These are phyloP conservation scores for Toxotes jaculatrix DNA, from an alignment of 2,113 vertebrate genomes.

Conservation along the genomic window DNA sequence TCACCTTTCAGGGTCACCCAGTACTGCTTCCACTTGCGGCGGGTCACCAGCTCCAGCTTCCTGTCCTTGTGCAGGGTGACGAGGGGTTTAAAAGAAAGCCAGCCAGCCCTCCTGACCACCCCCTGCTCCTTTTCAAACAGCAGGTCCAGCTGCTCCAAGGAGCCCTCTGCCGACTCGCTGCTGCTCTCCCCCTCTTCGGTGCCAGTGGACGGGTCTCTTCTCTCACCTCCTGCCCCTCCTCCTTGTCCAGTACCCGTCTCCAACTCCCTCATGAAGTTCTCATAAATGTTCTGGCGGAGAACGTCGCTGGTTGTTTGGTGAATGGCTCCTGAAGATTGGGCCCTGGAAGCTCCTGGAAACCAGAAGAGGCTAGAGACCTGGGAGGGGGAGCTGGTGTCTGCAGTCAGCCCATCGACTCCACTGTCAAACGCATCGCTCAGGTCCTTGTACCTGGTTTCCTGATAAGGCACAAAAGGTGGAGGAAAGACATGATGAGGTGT, in stretches of 20 bases:
- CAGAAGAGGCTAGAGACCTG: slow-evolving; percentile 86
- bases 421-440: slow-evolving; percentile 90
- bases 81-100: slow-evolving; percentile 96
- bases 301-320: slow-evolving; percentile 84
- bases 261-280: slow-evolving; percentile 94
- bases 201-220: slow-evolving; percentile 75
- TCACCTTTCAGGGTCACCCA: slow-evolving; percentile 98
- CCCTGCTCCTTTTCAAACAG: slow-evolving; percentile 97
- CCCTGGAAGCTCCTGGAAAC: slow-evolving; percentile 87
- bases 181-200: slow-evolving; percentile 88
- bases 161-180: slow-evolving; percentile 90
- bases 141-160: slow-evolving; percentile 93
- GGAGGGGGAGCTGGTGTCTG: slow-evolving; percentile 85
- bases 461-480: slow-evolving; percentile 14
- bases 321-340: slow-evolving; percentile 86
- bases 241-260: slow-evolving; percentile 84
- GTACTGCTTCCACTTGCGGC: slow-evolving; percentile 96
- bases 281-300: slow-evolving; percentile 92
- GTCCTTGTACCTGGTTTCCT: slow-evolving; percentile 93
- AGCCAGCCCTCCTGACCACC: slow-evolving; percentile 94
- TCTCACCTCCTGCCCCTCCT: slow-evolving; percentile 45
- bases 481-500: slow-evolving; percentile 1
- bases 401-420: slow-evolving; percentile 88
- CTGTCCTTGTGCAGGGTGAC: slow-evolving; percentile 95
- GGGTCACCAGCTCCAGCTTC: slow-evolving; percentile 93